Evolutionary conservation across 2,888 invertebrate genomes (phyloP).

Genomic region (Hemaris fuciformis): DNA sequence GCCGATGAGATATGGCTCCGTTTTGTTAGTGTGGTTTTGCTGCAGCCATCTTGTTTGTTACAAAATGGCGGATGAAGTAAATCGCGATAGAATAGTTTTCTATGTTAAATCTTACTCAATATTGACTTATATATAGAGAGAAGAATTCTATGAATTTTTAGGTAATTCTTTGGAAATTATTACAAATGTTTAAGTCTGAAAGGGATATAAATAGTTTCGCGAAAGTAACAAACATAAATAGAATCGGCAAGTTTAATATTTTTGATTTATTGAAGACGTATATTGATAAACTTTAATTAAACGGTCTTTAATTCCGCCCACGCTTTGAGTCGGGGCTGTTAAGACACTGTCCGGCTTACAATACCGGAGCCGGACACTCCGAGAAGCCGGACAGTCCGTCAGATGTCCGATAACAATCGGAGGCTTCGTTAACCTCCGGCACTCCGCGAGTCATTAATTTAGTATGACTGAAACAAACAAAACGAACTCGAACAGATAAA

Average conservation of each 20-base stretch:
- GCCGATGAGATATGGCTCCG: background rate
- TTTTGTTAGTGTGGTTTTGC: background rate
- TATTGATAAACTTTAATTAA: background rate
- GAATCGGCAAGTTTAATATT: background rate
- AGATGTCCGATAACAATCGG: slow-evolving; percentile 62
- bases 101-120: background rate
- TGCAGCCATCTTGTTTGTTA: slow-evolving; percentile 1
- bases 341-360: background rate
- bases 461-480: slow-evolving; percentile 77
- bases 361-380: background rate
- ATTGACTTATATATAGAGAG: no score
- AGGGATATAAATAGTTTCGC: background rate
- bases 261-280: background rate
- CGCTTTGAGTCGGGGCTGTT: background rate
- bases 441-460: slow-evolving; percentile 68
- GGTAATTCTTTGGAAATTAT: background rate
- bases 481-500: slow-evolving; percentile 70
- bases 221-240: background rate
- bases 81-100: background rate
- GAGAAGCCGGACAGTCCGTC: slow-evolving; percentile 31
- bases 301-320: background rate
- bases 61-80: background rate
- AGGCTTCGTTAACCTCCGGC: slow-evolving; percentile 73
- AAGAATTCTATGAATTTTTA: background rate
- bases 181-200: background rate